Conservation (phyloP, 1,140 invertebrate genomes). For the Apis florea region DNA sequence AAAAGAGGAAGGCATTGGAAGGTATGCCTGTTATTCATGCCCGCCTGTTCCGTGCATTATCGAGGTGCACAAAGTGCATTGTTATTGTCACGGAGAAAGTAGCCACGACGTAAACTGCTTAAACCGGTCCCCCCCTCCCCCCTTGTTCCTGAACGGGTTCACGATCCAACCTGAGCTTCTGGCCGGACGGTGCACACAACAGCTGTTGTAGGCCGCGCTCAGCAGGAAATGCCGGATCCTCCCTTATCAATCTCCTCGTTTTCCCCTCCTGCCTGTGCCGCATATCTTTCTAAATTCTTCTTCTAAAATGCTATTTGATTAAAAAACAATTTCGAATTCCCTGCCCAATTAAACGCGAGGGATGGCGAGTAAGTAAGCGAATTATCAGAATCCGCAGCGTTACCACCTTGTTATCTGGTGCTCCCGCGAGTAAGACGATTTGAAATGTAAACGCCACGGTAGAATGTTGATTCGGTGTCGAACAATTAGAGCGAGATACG, state of each 20-base stretch:
- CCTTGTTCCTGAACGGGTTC: conserved; percentile 41
- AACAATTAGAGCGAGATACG: conserved; percentile 41
- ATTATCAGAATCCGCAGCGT: conserved; percentile 9
- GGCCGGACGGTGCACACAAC: conserved; percentile 38
- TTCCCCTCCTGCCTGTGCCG: not conserved
- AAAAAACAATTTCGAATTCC: not conserved
- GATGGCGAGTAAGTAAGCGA: conserved; percentile 19
- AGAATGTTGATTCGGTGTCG: conserved; percentile 41
- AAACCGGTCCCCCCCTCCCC: conserved; percentile 51
- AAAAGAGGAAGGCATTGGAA: not conserved
- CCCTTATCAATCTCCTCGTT: conserved; percentile 8
- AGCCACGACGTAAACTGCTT: conserved; percentile 40
- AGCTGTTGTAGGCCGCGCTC: conserved; percentile 21
- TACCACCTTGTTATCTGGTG: conserved; percentile 36
- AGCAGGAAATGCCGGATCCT: conserved; percentile 37
- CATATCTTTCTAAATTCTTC: too few species aligned
- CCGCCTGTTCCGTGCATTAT: conserved; percentile 23
- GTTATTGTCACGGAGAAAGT: conserved; percentile 52
- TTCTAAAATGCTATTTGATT: not conserved
- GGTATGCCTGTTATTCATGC: conserved; percentile 17
- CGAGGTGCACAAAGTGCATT: conserved; percentile 41
- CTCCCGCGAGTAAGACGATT: conserved; percentile 14
- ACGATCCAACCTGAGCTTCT: conserved; percentile 45
- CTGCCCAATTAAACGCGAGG: conserved; percentile 35
- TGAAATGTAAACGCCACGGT: conserved; percentile 38